Evolutionary conservation across 2,113 vertebrate species (phyloP).

Genomic region (Tetrao urogallus): DNA sequence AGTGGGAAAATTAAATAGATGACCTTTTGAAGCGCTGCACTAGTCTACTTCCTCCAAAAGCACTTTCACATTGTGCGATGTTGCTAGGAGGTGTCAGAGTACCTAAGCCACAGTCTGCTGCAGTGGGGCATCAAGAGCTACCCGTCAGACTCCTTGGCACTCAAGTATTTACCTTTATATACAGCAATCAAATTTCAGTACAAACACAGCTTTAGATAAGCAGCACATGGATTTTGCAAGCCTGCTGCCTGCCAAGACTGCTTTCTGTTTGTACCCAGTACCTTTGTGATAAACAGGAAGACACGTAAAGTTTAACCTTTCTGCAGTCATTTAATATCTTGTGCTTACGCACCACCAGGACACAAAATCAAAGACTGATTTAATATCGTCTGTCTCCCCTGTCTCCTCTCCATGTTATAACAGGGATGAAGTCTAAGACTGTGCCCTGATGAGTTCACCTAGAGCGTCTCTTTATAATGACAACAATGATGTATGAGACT

Average conservation of each 20-base stretch:
- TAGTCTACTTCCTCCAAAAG: not conserved
- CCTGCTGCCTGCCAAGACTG: slow-evolving; percentile 53
- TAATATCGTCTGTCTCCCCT: not conserved
- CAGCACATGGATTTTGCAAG: slow-evolving; percentile 40
- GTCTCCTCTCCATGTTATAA: not conserved
- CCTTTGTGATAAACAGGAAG: slow-evolving; percentile 71
- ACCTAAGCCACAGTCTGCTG: not conserved
- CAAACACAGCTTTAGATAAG: slow-evolving; percentile 49
- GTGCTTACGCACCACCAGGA: not conserved
- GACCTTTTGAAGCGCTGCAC: not conserved
- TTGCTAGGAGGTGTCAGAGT: not conserved
- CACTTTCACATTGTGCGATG: not conserved
- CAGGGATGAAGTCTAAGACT: not conserved
- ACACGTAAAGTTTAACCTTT: slow-evolving; percentile 68
- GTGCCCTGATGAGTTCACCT: not conserved
- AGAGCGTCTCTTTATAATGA: not conserved
- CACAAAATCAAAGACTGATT: slow-evolving; percentile 28
- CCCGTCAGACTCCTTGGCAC: not conserved
- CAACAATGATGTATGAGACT: not conserved
- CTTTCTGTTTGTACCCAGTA: slow-evolving; percentile 60
- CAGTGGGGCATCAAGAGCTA: not conserved
- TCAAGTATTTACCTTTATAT: slow-evolving; percentile 18
- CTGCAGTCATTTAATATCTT: slow-evolving; percentile 51
- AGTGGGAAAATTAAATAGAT: not conserved
- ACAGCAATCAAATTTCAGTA: slow-evolving; percentile 31